Percentiles rank a stretch among this genome's conserved stretches.
phyloP scores from a whole-genome alignment of 2,888 invertebrate genomes.

The Agriopis marginaria region DNA sequence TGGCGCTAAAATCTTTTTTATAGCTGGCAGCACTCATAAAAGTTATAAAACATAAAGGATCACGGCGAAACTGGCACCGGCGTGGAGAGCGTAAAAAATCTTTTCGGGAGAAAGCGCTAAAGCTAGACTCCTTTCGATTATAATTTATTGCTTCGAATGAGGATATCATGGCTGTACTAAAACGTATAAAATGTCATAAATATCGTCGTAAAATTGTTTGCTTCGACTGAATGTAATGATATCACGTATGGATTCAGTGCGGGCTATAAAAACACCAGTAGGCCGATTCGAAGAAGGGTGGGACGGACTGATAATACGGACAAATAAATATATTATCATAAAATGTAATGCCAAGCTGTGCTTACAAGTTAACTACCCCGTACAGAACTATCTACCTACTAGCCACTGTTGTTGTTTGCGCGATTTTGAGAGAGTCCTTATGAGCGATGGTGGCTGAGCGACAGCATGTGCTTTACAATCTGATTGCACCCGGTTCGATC shows the following conservation, averaged over 20 bases:
- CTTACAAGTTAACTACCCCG: neutral
- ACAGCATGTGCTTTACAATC: too few species aligned
- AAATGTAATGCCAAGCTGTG: constrained; percentile 10
- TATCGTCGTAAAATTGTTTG: constrained; percentile 80
- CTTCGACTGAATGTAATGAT: constrained; percentile 63
- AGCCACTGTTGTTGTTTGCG: too few species aligned
- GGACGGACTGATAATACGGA: constrained; percentile 33
- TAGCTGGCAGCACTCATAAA: constrained; percentile 79
- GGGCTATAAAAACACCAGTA: constrained; percentile 46
- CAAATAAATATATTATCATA: constrained; percentile 18
- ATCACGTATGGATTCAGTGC: constrained; percentile 66
- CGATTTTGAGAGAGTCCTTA: too few species aligned
- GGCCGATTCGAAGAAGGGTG: constrained; percentile 44
- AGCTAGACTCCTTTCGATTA: constrained; percentile 79
- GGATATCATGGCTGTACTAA: constrained; percentile 46
- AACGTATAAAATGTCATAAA: constrained; percentile 75
- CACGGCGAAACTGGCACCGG: constrained; percentile 72
- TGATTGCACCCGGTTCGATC: too few species aligned
- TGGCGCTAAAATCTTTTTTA: constrained; percentile 71
- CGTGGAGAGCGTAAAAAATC: constrained; percentile 61
- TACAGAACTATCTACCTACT: neutral
- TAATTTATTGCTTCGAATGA: constrained; percentile 77
- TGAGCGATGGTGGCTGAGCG: too few species aligned
- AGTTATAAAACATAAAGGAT: constrained; percentile 78
- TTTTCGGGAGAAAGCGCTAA: constrained; percentile 68